A percentile compares a stretch with the other conserved stretches of the same genome.
These are phyloP conservation scores for Pyrochroa serraticornis DNA, from an alignment of 2,888 invertebrate genomes.

Conservation along the genomic window DNA sequence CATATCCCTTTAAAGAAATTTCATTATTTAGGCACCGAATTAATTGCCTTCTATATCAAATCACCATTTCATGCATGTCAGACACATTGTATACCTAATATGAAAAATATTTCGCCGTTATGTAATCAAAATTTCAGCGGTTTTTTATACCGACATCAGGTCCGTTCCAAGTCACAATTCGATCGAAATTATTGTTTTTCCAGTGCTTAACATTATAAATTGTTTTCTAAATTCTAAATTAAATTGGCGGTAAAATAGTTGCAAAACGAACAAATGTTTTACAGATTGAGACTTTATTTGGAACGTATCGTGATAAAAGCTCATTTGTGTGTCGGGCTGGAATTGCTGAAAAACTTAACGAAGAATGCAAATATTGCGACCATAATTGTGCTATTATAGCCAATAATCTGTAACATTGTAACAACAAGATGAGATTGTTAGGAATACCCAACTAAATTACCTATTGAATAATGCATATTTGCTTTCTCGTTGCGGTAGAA, in stretches of 20 bases:
- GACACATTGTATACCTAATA: constrained; percentile 1
- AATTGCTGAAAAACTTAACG: constrained; percentile 23
- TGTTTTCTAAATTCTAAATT: constrained; percentile 5
- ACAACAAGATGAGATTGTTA: too few relatives aligned
- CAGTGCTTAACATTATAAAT: too few relatives aligned
- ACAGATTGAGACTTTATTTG: constrained; percentile 27
- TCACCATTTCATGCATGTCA: constrained; percentile 11
- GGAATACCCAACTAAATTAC: too few relatives aligned
- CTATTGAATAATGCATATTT: too few relatives aligned
- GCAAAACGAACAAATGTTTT: constrained; percentile 30
- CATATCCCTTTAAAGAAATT: constrained; percentile 2
- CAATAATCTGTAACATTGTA: too few relatives aligned
- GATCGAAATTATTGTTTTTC: background rate
- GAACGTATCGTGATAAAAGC: constrained; percentile 24
- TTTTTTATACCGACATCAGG: too few relatives aligned
- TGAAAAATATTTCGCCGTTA: constrained; percentile 6
- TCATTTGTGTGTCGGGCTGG: constrained; percentile 21
- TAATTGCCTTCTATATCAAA: constrained; percentile 12
- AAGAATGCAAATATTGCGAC: constrained; percentile 21
- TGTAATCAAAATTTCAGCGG: background rate
- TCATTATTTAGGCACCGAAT: constrained; percentile 9
- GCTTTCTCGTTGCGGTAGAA: too few relatives aligned
- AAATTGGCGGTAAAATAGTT: constrained; percentile 24
- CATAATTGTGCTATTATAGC: constrained; percentile 14
- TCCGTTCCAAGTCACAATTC: background rate